Conservation (phyloP, 2,888 invertebrate species). For the Epinotia nisella region DNA sequence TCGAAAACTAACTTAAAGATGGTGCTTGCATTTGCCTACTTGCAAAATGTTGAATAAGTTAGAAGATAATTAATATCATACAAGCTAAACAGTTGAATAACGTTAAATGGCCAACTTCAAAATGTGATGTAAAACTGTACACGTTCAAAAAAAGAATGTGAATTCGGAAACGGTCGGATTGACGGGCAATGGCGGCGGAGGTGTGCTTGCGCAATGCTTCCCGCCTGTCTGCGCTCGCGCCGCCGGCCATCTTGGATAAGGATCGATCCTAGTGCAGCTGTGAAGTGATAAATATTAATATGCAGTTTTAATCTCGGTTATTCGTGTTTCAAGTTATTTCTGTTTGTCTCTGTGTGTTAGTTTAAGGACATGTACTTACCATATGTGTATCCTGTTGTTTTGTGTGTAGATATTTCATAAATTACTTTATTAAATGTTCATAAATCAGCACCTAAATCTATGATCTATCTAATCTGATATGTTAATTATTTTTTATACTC, state of each 20-base stretch:
- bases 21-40: slow-evolving; percentile 5
- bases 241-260: slow-evolving; percentile 82
- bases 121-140: slow-evolving; percentile 5
- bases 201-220: slow-evolving; percentile 76
- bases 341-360: not conserved
- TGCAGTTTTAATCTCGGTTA: slow-evolving; percentile 56
- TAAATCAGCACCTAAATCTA: too few species aligned
- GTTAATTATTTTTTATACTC: too few species aligned
- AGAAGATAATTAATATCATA: slow-evolving; percentile 46
- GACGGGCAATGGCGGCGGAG: slow-evolving; percentile 69
- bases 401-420: not conserved
- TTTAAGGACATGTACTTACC: too few species aligned
- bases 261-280: slow-evolving; percentile 83
- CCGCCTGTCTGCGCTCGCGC: slow-evolving; percentile 74
- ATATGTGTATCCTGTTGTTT: not conserved
- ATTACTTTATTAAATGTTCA: not conserved
- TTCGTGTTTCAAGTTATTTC: slow-evolving; percentile 60
- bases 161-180: slow-evolving; percentile 67
- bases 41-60: not conserved
- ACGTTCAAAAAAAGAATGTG: slow-evolving; percentile 39
- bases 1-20: slow-evolving; percentile 26
- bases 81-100: not conserved
- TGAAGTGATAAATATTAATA: slow-evolving; percentile 78
- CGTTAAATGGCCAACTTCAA: not conserved
- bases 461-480: too few species aligned